Conservation (phyloP, 2,797 vertebrate species). For the Pelochelys cantorii region DNA sequence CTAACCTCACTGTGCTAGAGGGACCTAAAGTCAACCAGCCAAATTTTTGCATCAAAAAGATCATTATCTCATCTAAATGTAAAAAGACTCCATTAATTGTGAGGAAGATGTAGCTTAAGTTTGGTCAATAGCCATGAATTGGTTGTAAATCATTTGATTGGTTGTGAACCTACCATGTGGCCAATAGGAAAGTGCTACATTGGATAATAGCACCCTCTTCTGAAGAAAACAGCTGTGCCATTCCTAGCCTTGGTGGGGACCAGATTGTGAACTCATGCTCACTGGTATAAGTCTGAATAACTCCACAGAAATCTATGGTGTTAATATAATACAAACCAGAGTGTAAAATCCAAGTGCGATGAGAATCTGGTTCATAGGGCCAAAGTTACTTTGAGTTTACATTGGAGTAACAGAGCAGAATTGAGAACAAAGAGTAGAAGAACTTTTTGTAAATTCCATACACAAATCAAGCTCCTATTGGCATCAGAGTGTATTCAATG, state of each 20-base stretch:
- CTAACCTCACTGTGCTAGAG: not conserved
- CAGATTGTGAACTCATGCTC: not conserved
- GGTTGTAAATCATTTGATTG: not conserved
- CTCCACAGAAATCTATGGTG: not conserved
- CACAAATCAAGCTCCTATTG: not conserved
- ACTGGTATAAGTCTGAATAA: not conserved
- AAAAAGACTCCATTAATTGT: not conserved
- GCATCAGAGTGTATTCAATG: not conserved
- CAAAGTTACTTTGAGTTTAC: not conserved
- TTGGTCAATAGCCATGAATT: not conserved
- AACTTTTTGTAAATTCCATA: not conserved
- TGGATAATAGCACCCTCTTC: not conserved
- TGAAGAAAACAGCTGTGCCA: not conserved
- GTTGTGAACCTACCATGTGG: not conserved
- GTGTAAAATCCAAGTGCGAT: not conserved
- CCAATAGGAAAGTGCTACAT: not conserved
- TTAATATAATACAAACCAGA: not conserved
- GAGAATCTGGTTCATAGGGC: not conserved
- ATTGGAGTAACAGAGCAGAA: not conserved
- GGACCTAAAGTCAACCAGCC: accelerated
- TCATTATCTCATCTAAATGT: not conserved
- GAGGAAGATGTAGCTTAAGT: not conserved
- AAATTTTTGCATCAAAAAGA: not conserved
- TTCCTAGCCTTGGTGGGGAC: not conserved
- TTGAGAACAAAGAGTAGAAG: not conserved